These are phyloP conservation scores for Dendropsophus ebraccatus DNA, from an alignment of 2,113 vertebrate genomes.

Conservation along the genomic window DNA sequence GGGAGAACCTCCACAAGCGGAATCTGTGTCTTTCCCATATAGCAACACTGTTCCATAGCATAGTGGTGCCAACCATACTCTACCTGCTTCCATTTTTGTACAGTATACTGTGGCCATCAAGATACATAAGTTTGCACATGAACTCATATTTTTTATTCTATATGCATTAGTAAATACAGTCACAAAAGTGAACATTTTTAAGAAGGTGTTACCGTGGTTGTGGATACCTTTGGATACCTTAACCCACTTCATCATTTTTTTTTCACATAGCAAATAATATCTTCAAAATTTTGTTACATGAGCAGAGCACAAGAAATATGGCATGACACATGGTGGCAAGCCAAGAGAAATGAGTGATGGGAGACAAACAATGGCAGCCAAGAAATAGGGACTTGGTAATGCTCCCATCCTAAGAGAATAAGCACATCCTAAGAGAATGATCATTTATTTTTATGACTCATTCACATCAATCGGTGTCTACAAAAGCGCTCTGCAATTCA, in stretches of 20 bases:
- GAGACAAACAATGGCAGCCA: neutral
- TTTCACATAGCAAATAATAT: neutral
- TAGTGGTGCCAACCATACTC: too few species aligned
- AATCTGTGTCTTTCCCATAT: too few species aligned
- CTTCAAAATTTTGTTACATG: neutral
- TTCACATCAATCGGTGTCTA: neutral
- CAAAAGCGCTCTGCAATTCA: neutral
- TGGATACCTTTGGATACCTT: neutral
- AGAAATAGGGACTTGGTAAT: neutral
- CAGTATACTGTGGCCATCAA: too few species aligned
- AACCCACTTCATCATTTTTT: neutral
- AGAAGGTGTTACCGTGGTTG: too few species aligned
- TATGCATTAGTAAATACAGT: too few species aligned
- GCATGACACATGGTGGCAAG: neutral
- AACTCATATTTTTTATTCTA: too few species aligned
- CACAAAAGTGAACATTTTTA: too few species aligned
- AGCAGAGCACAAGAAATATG: neutral
- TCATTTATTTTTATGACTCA: conserved; percentile 13
- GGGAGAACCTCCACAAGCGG: too few species aligned
- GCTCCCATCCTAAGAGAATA: neutral
- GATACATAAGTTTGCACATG: too few species aligned
- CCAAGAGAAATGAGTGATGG: neutral
- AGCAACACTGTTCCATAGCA: too few species aligned
- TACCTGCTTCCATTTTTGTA: too few species aligned
- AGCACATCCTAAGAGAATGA: neutral